phyloP scores from a whole-genome alignment of 2,797 vertebrate species.

The Ataeniobius toweri region DNA sequence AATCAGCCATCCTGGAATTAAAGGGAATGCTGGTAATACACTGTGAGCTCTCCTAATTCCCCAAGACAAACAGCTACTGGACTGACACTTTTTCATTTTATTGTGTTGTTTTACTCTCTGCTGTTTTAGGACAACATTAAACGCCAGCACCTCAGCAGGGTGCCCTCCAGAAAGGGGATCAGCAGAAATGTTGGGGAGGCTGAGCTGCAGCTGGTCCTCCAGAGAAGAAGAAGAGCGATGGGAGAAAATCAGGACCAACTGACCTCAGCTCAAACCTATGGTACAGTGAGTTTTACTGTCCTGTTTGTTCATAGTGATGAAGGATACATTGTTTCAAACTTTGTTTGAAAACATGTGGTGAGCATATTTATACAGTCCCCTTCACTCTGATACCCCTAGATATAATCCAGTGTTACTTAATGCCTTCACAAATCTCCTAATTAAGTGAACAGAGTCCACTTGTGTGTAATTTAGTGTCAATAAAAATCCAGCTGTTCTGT shows the following conservation, averaged over 20 bases:
- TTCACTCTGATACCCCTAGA: too few relatives aligned
- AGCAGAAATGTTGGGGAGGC: conserved; percentile 60
- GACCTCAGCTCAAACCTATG: conserved; percentile 27
- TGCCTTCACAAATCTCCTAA: too few relatives aligned
- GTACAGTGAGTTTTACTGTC: conserved; percentile 23
- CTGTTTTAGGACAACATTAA: conserved; percentile 71
- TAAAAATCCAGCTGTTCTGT: too few relatives aligned
- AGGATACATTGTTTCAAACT: too few relatives aligned
- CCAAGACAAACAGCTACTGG: neutral
- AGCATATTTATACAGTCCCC: too few relatives aligned
- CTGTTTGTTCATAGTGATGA: neutral
- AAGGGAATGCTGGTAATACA: conserved; percentile 82
- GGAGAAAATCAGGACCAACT: conserved; percentile 47
- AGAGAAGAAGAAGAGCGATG: conserved; percentile 78
- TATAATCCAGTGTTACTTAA: too few relatives aligned
- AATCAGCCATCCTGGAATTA: conserved; percentile 79
- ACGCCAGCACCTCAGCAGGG: conserved; percentile 40
- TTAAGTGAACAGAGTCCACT: too few relatives aligned
- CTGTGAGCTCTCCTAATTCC: neutral
- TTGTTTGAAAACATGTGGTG: too few relatives aligned
- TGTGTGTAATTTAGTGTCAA: too few relatives aligned
- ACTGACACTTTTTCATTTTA: neutral
- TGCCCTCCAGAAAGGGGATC: conserved; percentile 49
- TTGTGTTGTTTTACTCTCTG: neutral
- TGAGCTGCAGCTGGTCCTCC: conserved; percentile 81